Conservation (phyloP, 2,113 vertebrate species). For the Periophthalmodon schlosseri region DNA sequence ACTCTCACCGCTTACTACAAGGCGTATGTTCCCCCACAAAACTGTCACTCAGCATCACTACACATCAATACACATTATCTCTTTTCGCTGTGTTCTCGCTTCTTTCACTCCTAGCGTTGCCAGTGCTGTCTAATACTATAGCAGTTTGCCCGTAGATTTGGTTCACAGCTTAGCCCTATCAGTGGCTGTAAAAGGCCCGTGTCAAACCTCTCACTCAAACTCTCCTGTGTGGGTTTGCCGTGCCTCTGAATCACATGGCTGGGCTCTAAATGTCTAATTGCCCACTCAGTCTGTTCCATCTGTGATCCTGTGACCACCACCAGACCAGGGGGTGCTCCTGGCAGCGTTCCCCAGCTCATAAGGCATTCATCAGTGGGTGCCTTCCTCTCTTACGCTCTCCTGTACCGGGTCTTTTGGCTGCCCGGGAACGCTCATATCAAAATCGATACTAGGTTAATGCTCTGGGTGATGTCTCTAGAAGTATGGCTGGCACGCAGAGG, state of each 20-base stretch:
- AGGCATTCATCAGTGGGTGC: slow-evolving; percentile 33
- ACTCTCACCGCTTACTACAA: neutral
- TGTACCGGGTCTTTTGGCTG: slow-evolving; percentile 25
- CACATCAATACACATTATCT: neutral
- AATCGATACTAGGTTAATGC: slow-evolving; percentile 38
- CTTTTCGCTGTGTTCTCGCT: slow-evolving; percentile 1
- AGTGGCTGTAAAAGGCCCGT: slow-evolving; percentile 12
- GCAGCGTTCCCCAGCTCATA: slow-evolving; percentile 40
- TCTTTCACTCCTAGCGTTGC: slow-evolving; percentile 2
- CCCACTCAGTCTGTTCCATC: slow-evolving; percentile 18
- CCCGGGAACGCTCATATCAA: slow-evolving; percentile 26
- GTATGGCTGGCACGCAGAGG: slow-evolving; percentile 7
- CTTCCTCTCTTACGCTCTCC: slow-evolving; percentile 23
- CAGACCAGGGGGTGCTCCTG: slow-evolving; percentile 23
- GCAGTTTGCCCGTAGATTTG: neutral
- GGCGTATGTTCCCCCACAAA: neutral
- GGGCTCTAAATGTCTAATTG: slow-evolving; percentile 15
- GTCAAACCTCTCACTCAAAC: slow-evolving; percentile 5
- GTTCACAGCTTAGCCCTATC: slow-evolving; percentile 9
- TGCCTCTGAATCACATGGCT: slow-evolving; percentile 16
- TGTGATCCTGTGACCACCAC: slow-evolving; percentile 25
- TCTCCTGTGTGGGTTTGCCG: slow-evolving; percentile 10
- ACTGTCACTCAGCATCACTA: neutral
- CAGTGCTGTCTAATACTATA: neutral
- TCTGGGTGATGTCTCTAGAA: slow-evolving; percentile 13